Evolutionary conservation across 2,113 vertebrate species (phyloP).

Genomic region (Carassius auratus): DNA sequence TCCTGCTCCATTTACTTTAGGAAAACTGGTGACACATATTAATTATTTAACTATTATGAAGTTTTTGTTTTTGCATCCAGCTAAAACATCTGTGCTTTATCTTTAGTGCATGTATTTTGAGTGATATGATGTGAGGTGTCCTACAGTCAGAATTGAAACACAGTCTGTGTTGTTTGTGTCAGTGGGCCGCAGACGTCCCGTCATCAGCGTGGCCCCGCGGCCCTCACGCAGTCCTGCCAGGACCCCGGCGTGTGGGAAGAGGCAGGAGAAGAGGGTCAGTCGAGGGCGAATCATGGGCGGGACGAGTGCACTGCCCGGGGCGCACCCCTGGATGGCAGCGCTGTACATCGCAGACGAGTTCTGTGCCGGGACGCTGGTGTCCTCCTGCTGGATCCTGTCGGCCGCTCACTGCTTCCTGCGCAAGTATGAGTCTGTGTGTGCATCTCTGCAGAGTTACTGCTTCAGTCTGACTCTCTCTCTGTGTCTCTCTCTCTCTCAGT

Average conservation of each 20-base stretch:
- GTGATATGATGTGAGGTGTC: neutral
- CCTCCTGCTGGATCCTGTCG: slow-evolving; percentile 89
- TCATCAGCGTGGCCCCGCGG: neutral
- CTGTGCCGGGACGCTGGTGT: slow-evolving; percentile 83
- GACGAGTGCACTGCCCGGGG: slow-evolving; percentile 20
- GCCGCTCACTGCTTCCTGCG: slow-evolving; percentile 91
- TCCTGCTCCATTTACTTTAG: too few species aligned
- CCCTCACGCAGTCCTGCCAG: too few species aligned
- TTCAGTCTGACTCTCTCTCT: slow-evolving; percentile 65
- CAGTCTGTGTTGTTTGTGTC: neutral
- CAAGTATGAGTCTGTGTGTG: slow-evolving; percentile 75
- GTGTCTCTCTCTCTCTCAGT: slow-evolving; percentile 64
- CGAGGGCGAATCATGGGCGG: slow-evolving; percentile 86
- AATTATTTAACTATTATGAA: too few species aligned
- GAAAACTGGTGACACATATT: too few species aligned
- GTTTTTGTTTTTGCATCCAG: too few species aligned
- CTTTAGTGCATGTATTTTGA: neutral
- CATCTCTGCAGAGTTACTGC: neutral
- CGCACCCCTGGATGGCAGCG: slow-evolving; percentile 91
- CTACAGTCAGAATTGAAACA: neutral
- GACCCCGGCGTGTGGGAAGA: slow-evolving; percentile 77
- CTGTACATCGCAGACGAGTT: slow-evolving; percentile 86
- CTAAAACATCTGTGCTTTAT: too few species aligned
- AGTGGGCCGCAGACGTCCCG: slow-evolving; percentile 52
- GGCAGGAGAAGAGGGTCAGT: slow-evolving; percentile 82